Evolutionary conservation across 2,888 invertebrate species (phyloP).

Genomic region (Mesopsocus fuscifrons): DNA sequence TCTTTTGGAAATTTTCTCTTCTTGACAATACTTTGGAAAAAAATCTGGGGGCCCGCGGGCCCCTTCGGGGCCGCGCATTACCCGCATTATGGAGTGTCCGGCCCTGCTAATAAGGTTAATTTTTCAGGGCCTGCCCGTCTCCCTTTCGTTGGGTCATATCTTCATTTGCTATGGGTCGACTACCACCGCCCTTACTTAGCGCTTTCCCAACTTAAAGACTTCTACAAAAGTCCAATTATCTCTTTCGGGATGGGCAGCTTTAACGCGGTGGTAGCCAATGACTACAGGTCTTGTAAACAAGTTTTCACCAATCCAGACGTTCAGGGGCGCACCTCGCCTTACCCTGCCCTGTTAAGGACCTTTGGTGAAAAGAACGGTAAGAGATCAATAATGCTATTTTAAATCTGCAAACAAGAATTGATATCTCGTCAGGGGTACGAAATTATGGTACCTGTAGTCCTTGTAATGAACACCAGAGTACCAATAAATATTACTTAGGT

Average conservation of each 20-base stretch:
- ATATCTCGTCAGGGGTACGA: too few species aligned
- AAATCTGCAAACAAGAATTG: too few species aligned
- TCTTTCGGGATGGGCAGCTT: constrained; percentile 34
- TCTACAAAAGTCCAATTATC: constrained; percentile 38
- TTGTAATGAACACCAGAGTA: too few species aligned
- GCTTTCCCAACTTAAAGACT: constrained; percentile 29
- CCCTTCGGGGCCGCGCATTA: neutral
- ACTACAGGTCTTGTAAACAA: constrained; percentile 33
- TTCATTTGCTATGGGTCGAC: constrained; percentile 32
- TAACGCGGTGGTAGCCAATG: constrained; percentile 32
- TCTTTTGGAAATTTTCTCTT: too few species aligned
- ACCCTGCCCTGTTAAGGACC: constrained; percentile 30
- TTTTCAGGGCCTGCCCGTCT: constrained; percentile 38
- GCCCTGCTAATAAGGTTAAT: neutral
- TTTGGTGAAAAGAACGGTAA: constrained; percentile 22
- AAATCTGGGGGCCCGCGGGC: neutral
- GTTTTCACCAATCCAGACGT: constrained; percentile 36
- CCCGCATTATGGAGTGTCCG: neutral
- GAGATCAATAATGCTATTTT: too few species aligned
- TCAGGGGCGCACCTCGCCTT: constrained; percentile 36
- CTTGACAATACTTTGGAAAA: too few species aligned
- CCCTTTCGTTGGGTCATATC: constrained; percentile 42
- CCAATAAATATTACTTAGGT: too few species aligned
- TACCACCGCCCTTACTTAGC: constrained; percentile 33
- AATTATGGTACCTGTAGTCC: too few species aligned